Evolutionary conservation across 92 coral and sea anemone species (phyloP), one percentile per base, ranked within the genome.

Genomic region (Zoanthus solanderi): DNA sequence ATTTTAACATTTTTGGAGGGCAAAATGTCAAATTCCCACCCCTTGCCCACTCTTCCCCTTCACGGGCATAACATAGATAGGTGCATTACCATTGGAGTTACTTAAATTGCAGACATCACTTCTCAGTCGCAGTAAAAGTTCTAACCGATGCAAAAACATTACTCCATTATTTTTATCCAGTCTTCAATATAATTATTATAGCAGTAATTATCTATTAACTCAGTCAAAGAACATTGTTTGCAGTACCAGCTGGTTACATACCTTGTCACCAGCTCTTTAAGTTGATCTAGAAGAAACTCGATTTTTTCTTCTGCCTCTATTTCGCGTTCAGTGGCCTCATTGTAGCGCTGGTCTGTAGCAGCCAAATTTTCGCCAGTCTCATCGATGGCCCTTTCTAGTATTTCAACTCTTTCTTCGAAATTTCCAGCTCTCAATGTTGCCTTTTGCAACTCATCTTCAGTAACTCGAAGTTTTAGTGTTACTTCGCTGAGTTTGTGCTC

Each of bases 301-400:
- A 95, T 82, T 87, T 93, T 95, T 57, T 95, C 98, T 46, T 84
- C 89, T 2, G 89, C 84, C 10, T 95, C 98, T 28, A 79, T 92
- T 79, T 90, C 97, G 34, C 83, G 84, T 46, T 91, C 96, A 11
- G 92, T 75, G 15, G 85, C 91, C 8, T 69, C 95, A 30, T 76
- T 88, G 63, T 90, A 98, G 63, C 88, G 88, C 76, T 23, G 88
- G 81, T 93, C 97, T 73, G 87, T 89, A 7, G 76, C 80, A 17
- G 90, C 84, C 88, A 87, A 87, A 32, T 34, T 68, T 63, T 80
- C 92, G 5, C 92, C 90, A 0, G 42, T 48, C 3, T 76, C 91
- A 1, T 90, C 79, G 48, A 93, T 88, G 11, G 87, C 73, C 1
- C 63, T 83, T 63, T 93, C 95, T 69, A 94, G 69, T 15, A 57